Percentiles rank a stretch among this genome's conserved stretches.
Conservation (phyloP, 2,888 invertebrate genomes). For the Maniola hyperantus region DNA sequence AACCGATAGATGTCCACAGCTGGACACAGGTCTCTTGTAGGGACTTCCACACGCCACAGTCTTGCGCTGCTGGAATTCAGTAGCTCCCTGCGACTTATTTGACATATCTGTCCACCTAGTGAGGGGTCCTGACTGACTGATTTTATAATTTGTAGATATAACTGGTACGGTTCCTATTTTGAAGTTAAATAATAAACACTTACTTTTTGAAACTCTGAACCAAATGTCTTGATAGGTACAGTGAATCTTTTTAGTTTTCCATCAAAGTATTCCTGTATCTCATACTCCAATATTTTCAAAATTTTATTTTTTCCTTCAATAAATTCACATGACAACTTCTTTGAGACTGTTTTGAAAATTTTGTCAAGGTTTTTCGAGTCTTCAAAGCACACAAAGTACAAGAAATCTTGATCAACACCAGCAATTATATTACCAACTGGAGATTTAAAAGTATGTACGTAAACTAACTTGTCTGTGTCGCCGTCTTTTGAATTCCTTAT, state of each 20-base stretch:
- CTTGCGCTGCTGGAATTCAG: no score
- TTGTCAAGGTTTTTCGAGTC: constrained; percentile 64
- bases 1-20: no score
- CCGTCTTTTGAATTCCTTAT: constrained; percentile 44
- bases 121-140: no score
- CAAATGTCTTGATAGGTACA: constrained; percentile 62
- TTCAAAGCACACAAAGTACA: constrained; percentile 62
- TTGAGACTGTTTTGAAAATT: constrained; percentile 50
- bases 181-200: constrained; percentile 3
- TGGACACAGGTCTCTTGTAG: no score
- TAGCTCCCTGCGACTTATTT: no score
- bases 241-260: constrained; percentile 64
- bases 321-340: constrained; percentile 53
- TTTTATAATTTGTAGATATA: no score
- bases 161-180: no score
- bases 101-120: no score
- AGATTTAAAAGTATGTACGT: constrained; percentile 50
- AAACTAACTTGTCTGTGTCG: constrained; percentile 41
- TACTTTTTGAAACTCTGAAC: constrained; percentile 75
- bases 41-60: no score
- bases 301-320: constrained; percentile 54
- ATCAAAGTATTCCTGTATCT: constrained; percentile 58
- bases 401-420: constrained; percentile 60
- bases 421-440: constrained; percentile 60
- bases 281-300: constrained; percentile 51